Evolutionary conservation across 1,140 invertebrate genomes (phyloP).

Genomic region (Bombus waltoni): DNA sequence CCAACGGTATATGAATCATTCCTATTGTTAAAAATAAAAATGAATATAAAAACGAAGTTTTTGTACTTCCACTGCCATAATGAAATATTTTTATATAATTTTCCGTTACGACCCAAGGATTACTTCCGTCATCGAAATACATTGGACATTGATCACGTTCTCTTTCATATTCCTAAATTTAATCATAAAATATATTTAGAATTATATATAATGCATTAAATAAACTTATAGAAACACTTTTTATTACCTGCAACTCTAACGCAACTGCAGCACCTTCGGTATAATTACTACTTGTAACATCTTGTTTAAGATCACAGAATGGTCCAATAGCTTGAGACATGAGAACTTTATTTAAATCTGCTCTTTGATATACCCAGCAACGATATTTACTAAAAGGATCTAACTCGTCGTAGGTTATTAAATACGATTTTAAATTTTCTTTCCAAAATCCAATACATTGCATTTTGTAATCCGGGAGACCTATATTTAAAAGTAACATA

Average conservation of each 20-base stretch:
- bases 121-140: conserved; percentile 95
- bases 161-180: conserved; percentile 80
- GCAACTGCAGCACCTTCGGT: conserved; percentile 95
- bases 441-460: conserved; percentile 99
- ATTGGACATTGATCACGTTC: conserved; percentile 95
- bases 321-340: conserved; percentile 96
- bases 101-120: conserved; percentile 91
- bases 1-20: not conserved
- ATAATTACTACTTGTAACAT: conserved; percentile 93
- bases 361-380: conserved; percentile 98
- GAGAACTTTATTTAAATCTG: conserved; percentile 94
- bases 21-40: not conserved
- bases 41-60: not conserved
- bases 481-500: conserved; percentile 76
- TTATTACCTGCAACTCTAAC: conserved; percentile 92
- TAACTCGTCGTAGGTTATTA: conserved; percentile 97
- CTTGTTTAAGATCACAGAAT: conserved; percentile 95
- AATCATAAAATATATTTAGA: conserved; percentile 6
- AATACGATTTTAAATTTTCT: conserved; percentile 98
- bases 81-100: conserved; percentile 88
- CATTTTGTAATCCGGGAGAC: conserved; percentile 97
- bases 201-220: conserved; percentile 4
- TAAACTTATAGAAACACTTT: not conserved
- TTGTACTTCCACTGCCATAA: conserved; percentile 73
- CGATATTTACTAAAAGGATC: conserved; percentile 98